phyloP scores from a whole-genome alignment of 2,888 invertebrate species.

The Lutraria lutraria region DNA sequence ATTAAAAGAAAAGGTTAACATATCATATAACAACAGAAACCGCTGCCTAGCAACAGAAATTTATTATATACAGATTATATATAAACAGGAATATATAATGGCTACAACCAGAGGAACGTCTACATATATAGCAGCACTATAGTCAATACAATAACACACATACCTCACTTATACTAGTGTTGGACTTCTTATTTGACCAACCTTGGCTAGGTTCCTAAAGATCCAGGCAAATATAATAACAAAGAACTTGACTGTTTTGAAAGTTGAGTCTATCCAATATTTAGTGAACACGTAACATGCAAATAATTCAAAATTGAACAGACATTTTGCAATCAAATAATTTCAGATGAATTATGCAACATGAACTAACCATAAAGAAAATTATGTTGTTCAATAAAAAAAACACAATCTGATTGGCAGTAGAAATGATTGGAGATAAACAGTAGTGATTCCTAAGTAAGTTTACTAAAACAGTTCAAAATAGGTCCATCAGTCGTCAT shows the following conservation, averaged over 20 bases:
- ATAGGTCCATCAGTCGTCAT: too few relatives aligned
- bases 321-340: too few relatives aligned
- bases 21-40: conserved; percentile 8
- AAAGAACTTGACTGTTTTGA: background rate
- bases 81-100: background rate
- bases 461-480: too few relatives aligned
- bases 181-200: conserved; percentile 39
- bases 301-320: background rate
- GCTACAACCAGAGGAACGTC: background rate
- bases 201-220: conserved; percentile 29
- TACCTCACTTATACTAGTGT: conserved; percentile 52
- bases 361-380: too few relatives aligned
- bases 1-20: conserved; percentile 13
- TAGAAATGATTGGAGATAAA: too few relatives aligned
- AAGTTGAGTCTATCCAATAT: background rate
- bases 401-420: too few relatives aligned
- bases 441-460: too few relatives aligned
- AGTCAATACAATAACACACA: conserved; percentile 12
- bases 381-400: too few relatives aligned
- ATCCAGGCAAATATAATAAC: background rate
- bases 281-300: background rate
- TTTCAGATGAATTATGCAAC: too few relatives aligned
- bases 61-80: background rate
- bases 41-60: conserved; percentile 28
- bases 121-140: background rate